Evolutionary conservation across 2,888 invertebrate genomes (phyloP).

Genomic region (Bombylius major): DNA sequence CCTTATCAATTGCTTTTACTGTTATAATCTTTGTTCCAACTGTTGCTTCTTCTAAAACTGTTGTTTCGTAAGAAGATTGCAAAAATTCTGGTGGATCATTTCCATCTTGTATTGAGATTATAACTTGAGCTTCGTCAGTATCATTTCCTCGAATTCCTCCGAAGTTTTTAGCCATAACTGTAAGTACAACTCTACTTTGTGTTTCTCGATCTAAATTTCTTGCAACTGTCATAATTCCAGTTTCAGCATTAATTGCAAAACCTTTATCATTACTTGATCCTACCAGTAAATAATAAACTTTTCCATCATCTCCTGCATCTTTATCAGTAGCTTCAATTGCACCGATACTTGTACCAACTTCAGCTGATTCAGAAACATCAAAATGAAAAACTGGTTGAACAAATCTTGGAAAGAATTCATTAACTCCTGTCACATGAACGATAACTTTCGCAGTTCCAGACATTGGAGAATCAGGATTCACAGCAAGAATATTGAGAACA

Average conservation of each 20-base stretch:
- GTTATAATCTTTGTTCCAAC: slow-evolving; percentile 61
- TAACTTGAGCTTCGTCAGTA: slow-evolving; percentile 88
- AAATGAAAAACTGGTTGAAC: slow-evolving; percentile 82
- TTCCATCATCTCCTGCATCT: slow-evolving; percentile 76
- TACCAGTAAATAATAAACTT: slow-evolving; percentile 82
- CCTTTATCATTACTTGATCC: slow-evolving; percentile 88
- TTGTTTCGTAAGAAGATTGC: slow-evolving; percentile 62
- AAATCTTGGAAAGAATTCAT: slow-evolving; percentile 81
- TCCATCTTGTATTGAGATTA: slow-evolving; percentile 87
- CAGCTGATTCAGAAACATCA: slow-evolving; percentile 84
- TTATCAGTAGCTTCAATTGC: slow-evolving; percentile 79
- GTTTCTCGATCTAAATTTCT: slow-evolving; percentile 74
- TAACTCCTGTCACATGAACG: slow-evolving; percentile 70
- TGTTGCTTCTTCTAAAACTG: slow-evolving; percentile 65
- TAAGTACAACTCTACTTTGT: slow-evolving; percentile 76
- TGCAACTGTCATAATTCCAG: slow-evolving; percentile 73
- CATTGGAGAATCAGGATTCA: slow-evolving; percentile 77
- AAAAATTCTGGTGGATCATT: slow-evolving; percentile 92
- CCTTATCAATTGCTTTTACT: slow-evolving; percentile 82
- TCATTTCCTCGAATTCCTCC: slow-evolving; percentile 91
- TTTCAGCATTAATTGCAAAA: slow-evolving; percentile 71
- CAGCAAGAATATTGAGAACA: slow-evolving; percentile 62
- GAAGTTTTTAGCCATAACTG: slow-evolving; percentile 87
- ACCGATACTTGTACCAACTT: slow-evolving; percentile 73
- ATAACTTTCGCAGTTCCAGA: slow-evolving; percentile 57